A percentile compares a stretch with the other conserved stretches of the same genome.
phyloP scores from a whole-genome alignment of 2,797 vertebrate genomes.

The Moxostoma hubbsi region DNA sequence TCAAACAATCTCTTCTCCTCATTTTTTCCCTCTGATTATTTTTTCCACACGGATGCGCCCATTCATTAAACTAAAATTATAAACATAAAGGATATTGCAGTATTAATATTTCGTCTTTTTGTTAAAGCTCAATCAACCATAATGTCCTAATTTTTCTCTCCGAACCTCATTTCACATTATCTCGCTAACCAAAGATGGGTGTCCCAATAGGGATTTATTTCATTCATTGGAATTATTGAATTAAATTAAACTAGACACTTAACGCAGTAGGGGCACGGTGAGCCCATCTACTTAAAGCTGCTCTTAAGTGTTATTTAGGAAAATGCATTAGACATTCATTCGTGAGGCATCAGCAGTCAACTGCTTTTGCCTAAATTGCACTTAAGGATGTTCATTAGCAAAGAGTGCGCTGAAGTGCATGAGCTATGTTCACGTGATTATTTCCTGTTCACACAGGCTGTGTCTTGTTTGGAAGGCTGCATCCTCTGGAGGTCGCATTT shows the following conservation, averaged over 20 bases:
- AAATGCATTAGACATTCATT: conserved; percentile 77
- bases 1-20: conserved; percentile 76
- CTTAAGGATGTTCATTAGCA: not conserved
- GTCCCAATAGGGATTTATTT: conserved; percentile 89
- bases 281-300: conserved; percentile 81
- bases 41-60: conserved; percentile 84
- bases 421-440: not conserved
- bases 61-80: conserved; percentile 88
- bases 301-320: conserved; percentile 79
- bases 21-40: conserved; percentile 82
- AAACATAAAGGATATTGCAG: conserved; percentile 88
- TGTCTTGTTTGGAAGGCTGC: too few relatives aligned
- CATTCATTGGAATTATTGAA: conserved; percentile 89
- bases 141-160: conserved; percentile 88
- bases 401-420: not conserved
- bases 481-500: too few relatives aligned
- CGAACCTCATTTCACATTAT: conserved; percentile 88
- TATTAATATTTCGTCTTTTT: conserved; percentile 88
- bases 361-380: conserved; percentile 60
- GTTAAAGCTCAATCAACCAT: conserved; percentile 87
- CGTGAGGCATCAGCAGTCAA: conserved; percentile 67
- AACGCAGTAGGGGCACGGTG: conserved; percentile 75
- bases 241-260: conserved; percentile 88
- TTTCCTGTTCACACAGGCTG: not conserved
- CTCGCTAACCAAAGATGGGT: conserved; percentile 82